Evolutionary conservation across 2,888 invertebrate genomes (phyloP).

Genomic region (Globia sparganii): DNA sequence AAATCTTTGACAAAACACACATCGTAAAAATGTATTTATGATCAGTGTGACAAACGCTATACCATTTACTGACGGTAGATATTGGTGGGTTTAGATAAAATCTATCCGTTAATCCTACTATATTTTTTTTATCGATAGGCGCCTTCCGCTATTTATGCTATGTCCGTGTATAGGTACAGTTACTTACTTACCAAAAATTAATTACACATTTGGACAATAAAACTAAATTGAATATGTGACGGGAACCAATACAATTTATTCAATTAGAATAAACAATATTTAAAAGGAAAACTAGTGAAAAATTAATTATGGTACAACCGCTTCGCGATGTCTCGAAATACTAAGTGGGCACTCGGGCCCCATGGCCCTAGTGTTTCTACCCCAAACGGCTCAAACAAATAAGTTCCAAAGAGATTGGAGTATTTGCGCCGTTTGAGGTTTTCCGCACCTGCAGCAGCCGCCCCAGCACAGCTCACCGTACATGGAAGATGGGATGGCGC

Average conservation of each 20-base stretch:
- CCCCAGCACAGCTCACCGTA: no score
- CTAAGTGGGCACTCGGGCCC: no score
- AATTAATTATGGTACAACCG: no score
- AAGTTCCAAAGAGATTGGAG: no score
- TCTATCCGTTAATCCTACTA: constrained; percentile 44
- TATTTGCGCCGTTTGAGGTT: no score
- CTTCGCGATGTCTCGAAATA: no score
- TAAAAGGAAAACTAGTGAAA: no score
- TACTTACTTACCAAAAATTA: background rate
- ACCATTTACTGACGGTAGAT: constrained; percentile 43
- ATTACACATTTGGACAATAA: background rate
- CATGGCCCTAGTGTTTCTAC: no score
- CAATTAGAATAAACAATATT: background rate
- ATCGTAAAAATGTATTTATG: background rate
- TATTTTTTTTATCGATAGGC: constrained; percentile 33
- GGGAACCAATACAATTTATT: background rate
- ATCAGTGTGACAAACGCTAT: constrained; percentile 7
- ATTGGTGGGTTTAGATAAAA: constrained; percentile 42
- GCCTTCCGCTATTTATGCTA: background rate
- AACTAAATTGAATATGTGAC: background rate
- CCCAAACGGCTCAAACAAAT: no score
- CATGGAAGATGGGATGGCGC: no score
- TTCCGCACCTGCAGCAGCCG: no score
- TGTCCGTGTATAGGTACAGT: background rate
- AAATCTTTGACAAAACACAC: no score